These are phyloP conservation scores for Apis laboriosa DNA, from an alignment of 1,140 invertebrate species.

Conservation along the genomic window DNA sequence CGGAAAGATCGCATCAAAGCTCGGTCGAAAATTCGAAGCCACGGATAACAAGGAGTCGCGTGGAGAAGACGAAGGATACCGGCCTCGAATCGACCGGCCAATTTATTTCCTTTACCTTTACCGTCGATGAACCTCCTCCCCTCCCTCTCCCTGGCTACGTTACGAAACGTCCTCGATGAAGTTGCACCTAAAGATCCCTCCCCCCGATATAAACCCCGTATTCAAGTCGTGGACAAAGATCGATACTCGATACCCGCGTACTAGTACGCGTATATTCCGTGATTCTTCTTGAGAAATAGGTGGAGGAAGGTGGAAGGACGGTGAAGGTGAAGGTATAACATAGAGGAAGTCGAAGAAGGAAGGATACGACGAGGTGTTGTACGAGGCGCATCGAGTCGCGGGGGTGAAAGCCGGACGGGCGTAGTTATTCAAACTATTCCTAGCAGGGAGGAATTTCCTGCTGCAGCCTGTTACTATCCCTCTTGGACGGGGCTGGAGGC, in stretches of 20 bases:
- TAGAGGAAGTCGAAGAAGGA: conserved; percentile 10
- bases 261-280: neutral
- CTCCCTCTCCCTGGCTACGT: no score
- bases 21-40: neutral
- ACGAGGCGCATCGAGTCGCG: neutral
- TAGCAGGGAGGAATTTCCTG: conserved; percentile 65
- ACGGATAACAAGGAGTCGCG: neutral
- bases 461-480: conserved; percentile 35
- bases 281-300: neutral
- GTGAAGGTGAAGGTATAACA: neutral
- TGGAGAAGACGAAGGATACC: neutral
- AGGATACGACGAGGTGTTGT: conserved; percentile 24
- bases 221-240: no score
- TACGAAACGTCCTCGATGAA: neutral
- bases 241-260: neutral
- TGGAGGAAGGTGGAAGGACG: neutral
- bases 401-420: conserved; percentile 38
- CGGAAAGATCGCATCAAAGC: conserved; percentile 51
- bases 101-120: neutral
- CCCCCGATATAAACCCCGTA: neutral
- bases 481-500: conserved; percentile 7
- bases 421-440: conserved; percentile 69
- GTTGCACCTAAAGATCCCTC: no score
- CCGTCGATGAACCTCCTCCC: no score
- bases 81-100: neutral